Conservation (phyloP, 2,888 invertebrate species). For the Papilio elwesi region DNA sequence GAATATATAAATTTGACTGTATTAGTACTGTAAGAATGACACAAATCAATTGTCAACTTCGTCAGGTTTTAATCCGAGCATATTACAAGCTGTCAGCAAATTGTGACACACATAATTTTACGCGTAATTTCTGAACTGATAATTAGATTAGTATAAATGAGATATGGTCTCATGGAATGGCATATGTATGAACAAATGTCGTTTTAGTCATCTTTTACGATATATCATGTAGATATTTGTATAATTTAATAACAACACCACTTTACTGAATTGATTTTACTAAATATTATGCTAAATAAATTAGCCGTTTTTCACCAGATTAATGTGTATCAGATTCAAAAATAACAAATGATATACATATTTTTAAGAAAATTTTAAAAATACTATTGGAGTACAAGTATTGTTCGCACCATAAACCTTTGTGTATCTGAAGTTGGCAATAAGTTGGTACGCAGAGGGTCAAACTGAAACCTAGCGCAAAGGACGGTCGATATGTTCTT, state of each 20-base stretch:
- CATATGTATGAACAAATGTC: too few species aligned
- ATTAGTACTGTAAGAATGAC: too few species aligned
- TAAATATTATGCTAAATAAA: slow-evolving; percentile 1
- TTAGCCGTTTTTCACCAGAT: neutral
- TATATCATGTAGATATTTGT: neutral
- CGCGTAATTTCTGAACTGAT: too few species aligned
- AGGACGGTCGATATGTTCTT: neutral
- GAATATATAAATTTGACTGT: too few species aligned
- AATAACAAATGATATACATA: neutral
- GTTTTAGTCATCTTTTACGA: too few species aligned
- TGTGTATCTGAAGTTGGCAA: neutral
- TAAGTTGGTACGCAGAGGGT: neutral
- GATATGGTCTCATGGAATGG: too few species aligned
- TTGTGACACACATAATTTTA: too few species aligned
- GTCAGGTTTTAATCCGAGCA: too few species aligned
- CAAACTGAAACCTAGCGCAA: neutral
- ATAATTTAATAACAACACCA: neutral
- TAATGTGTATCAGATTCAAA: neutral
- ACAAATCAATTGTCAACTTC: too few species aligned
- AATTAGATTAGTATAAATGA: too few species aligned
- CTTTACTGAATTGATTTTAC: neutral
- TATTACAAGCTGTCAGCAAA: too few species aligned
- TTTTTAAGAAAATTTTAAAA: neutral
- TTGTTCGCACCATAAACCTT: neutral
- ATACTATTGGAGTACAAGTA: neutral